Base-by-base conservation (phyloP, 2,797 vertebrate genomes). In the Myotis findleyi region DNA sequence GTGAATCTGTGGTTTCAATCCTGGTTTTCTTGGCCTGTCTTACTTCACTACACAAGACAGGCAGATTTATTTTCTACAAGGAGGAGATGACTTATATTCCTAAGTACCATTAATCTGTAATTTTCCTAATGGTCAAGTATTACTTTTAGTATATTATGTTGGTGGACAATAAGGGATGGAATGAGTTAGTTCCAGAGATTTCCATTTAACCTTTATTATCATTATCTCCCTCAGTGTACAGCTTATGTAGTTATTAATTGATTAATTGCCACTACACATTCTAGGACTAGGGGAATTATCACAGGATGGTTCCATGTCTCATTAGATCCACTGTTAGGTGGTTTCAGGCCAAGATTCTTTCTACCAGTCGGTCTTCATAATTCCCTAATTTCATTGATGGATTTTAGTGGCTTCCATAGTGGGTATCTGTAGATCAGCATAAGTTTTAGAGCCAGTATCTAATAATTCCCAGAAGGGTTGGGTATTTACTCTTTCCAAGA, bases 351-450 rank as follows among this genome's bases (percentile, higher is more conserved):
- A 95, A 62, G 23, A 30, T 30, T 87, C 30, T 84, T 91, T 57
- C 47, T 89, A 55, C 13, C 21, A 64, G 44, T 83, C 83, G n/a
- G 47, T 38, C 71, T 75, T 94, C 7, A 8, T 66, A 77, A 83
- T 96, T 94, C n/a, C 20, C 57, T 89, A 41, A 47, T 83, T 90
- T 92, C 25, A 44, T 72, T 72, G 68, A 75, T 95, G n/a, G 44
- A 33, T 21, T 91, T 89, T 5, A 21, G 53, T 83, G 87, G 59
- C 59, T 76, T 44, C 13, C 7, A 75, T 17, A 81, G 38, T 88
- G 23, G 14, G 33, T 64, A 17, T 89, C 33, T 55, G 30, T 77
- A 55, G 33, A 51, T 69, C n/a, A 53, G 27, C 30, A 53, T 84
- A 84, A 49, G 6, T 83, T 83, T 80, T 68, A 84, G 36, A 73